phyloP scores from a whole-genome alignment of 2,888 invertebrate species.

The Chaitophorus viminalis region DNA sequence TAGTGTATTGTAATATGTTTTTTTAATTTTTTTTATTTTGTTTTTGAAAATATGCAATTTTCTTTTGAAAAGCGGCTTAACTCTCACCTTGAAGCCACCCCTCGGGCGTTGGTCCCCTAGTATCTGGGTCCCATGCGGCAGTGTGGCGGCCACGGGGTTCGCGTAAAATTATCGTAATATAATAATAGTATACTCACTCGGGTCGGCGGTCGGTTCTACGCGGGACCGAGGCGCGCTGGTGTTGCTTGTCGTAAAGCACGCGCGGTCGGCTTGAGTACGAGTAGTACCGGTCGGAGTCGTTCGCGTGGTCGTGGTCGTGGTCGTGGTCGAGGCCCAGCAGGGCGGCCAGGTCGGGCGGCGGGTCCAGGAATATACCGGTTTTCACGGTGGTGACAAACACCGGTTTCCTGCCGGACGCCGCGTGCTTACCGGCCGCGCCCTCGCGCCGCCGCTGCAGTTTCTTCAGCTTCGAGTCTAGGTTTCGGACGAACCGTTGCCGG shows the following conservation, averaged over 20 bases:
- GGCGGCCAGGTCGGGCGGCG: conserved; percentile 77
- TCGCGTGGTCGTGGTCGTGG: conserved; percentile 67
- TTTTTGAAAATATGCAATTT: too few relatives aligned
- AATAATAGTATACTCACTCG: conserved; percentile 51
- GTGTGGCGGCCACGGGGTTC: too few relatives aligned
- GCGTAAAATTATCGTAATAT: too few relatives aligned
- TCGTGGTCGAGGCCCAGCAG: conserved; percentile 72
- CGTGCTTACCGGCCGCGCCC: conserved; percentile 62
- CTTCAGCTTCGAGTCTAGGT: conserved; percentile 76
- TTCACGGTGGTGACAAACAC: conserved; percentile 84
- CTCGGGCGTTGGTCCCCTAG: too few relatives aligned
- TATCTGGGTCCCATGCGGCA: too few relatives aligned
- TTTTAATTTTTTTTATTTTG: too few relatives aligned
- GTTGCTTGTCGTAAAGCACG: conserved; percentile 65
- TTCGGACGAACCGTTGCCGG: conserved; percentile 67
- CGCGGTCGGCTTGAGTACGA: conserved; percentile 66
- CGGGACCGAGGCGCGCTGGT: conserved; percentile 51
- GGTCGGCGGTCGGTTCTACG: conserved; percentile 3
- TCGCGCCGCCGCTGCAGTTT: conserved; percentile 70
- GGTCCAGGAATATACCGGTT: conserved; percentile 81
- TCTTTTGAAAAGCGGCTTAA: too few relatives aligned
- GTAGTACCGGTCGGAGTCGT: conserved; percentile 64
- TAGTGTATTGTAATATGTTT: too few relatives aligned
- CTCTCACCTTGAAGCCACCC: too few relatives aligned
- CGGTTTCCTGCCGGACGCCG: conserved; percentile 65